Evolutionary conservation across 2,797 vertebrate genomes (phyloP), one percentile per base, ranked within the genome.

Genomic region (Poeciliopsis infans): DNA sequence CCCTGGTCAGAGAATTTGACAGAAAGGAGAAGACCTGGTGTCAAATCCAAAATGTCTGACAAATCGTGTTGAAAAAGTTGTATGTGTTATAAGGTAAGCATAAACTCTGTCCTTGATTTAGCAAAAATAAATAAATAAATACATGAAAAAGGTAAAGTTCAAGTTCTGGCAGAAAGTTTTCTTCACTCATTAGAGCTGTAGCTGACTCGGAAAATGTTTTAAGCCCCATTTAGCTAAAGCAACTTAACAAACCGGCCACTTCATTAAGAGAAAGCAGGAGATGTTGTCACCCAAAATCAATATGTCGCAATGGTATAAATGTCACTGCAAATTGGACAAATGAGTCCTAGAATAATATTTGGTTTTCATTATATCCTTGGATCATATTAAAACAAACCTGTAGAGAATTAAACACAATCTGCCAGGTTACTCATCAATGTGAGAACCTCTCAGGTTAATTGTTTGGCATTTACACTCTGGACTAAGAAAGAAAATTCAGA

Each of bases 1-100:
- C 85, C 87, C 90, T 83, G 76, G 86, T 81, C 80, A 70, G 89
- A 84, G 79, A 88, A 83, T 90, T 49, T 86, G 86, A 89, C 85
- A 90, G 77, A 88, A 88, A 73, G 78, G 64, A 89, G 91, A 68
- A 66, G 25, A 20, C 5, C 20, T 31, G 3, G 15, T 31, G 11
- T 31, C 71, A 73, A 74, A 23, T 53, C 46, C 20, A n/a, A 10
- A 10, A 47, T 72, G 36, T 36, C 23, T 46, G 13, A 7, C 46
- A 70, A 25, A 43, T 70, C 2, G 13, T 70, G 25, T 46, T 46
- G 18, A 20, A 33, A 57, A 71, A 15, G 3, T 33, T 28, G 31
- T 46, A 12, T 51, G 4, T 41, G 5, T n/a, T 53, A 55, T 23
- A 18, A 45, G 4, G 28, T 57, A 41, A 46, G 41, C 39, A 33